These are phyloP conservation scores for Onychomys arenicola DNA, from an alignment of 2,797 vertebrate species.

Conservation along the genomic window DNA sequence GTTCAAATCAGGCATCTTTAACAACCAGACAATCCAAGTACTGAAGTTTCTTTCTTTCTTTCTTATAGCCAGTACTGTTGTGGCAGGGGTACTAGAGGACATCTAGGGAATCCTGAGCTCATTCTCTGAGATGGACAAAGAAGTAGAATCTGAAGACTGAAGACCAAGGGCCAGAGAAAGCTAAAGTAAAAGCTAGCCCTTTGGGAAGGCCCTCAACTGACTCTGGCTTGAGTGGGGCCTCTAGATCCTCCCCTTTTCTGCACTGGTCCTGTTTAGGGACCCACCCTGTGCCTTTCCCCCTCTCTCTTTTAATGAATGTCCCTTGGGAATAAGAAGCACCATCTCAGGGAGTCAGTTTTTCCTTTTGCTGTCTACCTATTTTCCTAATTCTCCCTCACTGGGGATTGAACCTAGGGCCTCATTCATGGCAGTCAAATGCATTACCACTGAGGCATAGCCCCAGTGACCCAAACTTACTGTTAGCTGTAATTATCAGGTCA, in stretches of 20 bases:
- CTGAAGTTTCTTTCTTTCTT: background rate
- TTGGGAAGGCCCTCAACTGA: background rate
- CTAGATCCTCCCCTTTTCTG: background rate
- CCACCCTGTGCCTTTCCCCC: background rate
- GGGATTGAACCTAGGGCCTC: background rate
- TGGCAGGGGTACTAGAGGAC: background rate
- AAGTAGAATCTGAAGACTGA: background rate
- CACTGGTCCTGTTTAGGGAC: background rate
- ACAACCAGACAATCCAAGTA: background rate
- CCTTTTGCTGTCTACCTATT: background rate
- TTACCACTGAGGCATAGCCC: too few relatives aligned
- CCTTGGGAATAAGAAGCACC: background rate
- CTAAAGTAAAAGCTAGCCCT: background rate
- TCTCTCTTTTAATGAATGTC: background rate
- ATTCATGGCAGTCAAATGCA: background rate
- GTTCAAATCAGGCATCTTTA: background rate
- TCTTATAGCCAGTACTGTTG: too few relatives aligned
- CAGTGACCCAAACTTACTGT: background rate
- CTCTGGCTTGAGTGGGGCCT: background rate
- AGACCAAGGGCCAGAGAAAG: background rate
- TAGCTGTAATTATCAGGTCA: background rate
- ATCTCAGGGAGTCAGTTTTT: background rate
- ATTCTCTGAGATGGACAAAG: background rate
- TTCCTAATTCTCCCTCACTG: background rate
- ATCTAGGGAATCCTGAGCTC: background rate